Evolutionary conservation across 2,113 vertebrate species (phyloP).

Genomic region (Pachyramphus minor): DNA sequence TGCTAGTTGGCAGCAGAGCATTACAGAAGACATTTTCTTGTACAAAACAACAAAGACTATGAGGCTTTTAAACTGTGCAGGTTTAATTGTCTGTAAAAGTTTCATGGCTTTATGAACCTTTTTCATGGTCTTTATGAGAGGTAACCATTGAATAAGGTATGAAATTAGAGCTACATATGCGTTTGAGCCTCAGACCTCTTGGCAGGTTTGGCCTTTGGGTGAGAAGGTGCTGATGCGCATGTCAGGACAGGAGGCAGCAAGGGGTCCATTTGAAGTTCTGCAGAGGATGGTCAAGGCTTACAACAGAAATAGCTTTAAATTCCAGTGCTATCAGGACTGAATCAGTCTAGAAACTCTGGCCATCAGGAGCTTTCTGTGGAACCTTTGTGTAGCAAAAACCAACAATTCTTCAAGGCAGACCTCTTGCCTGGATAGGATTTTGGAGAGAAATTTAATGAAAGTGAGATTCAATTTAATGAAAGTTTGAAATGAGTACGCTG

Average conservation of each 20-base stretch:
- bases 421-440: background rate
- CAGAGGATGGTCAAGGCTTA: background rate
- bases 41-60: background rate
- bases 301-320: background rate
- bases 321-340: background rate
- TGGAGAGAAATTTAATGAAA: background rate
- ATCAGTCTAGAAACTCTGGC: background rate
- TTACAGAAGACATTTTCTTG: background rate
- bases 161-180: background rate
- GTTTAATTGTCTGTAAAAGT: background rate
- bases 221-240: background rate
- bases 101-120: background rate
- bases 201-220: background rate
- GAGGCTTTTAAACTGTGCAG: background rate
- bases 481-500: background rate
- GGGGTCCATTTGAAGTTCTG: background rate
- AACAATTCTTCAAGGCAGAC: background rate
- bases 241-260: background rate
- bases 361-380: background rate
- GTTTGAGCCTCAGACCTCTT: background rate
- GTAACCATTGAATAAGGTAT: background rate
- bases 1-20: background rate
- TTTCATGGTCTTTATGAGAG: background rate
- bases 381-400: background rate
- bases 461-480: background rate